Conservation (phyloP, 2,113 vertebrate genomes). For the Hippoglossus stenolepis region DNA sequence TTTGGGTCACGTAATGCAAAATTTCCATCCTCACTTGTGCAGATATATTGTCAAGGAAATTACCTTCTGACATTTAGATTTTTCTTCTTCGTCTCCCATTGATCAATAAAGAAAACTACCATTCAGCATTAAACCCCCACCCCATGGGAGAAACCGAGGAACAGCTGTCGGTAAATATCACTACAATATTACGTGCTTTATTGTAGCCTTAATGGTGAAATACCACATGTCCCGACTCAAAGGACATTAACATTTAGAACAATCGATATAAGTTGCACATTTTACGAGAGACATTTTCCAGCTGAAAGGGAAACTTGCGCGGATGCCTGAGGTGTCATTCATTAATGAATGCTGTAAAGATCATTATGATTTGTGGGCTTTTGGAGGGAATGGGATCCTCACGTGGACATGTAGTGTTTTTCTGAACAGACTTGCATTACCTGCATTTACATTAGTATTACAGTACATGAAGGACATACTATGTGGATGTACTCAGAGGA, state of each 20-base stretch:
- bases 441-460: constrained; percentile 27
- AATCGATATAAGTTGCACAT: constrained; percentile 82
- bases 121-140: constrained; percentile 51
- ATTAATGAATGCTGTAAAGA: constrained; percentile 59
- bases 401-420: constrained; percentile 31
- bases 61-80: constrained; percentile 66
- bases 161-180: constrained; percentile 85
- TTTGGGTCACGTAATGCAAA: not conserved
- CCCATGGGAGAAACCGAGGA: constrained; percentile 65
- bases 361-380: constrained; percentile 53
- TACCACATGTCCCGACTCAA: constrained; percentile 76
- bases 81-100: constrained; percentile 38
- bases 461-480: constrained; percentile 12
- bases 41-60: constrained; percentile 58
- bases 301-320: constrained; percentile 49
- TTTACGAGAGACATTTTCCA: constrained; percentile 74
- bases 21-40: constrained; percentile 36
- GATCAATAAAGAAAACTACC: constrained; percentile 76
- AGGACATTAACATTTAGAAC: constrained; percentile 83
- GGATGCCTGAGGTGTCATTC: constrained; percentile 48
- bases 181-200: constrained; percentile 81
- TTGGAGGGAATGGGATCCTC: constrained; percentile 33
- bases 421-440: constrained; percentile 26
- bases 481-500: not conserved
- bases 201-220: constrained; percentile 78